Evolutionary conservation across 2,888 invertebrate species (phyloP), one percentile per base, ranked within the genome.

Genomic region (Oxytorus armatus): DNA sequence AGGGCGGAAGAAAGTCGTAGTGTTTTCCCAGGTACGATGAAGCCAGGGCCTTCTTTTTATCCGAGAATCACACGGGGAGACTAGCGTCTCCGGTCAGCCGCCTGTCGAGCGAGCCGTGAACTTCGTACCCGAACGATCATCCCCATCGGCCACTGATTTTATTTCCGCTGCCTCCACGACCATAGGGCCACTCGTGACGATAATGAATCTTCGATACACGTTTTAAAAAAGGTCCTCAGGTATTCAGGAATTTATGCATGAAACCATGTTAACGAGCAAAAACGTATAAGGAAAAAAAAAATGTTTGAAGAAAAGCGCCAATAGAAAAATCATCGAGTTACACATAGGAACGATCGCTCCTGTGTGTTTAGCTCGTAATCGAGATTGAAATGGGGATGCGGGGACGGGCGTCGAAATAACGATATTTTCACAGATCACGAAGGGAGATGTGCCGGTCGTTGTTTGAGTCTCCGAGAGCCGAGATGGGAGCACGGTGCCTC

Each of bases 351-450:
- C 29, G 44, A 55, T n/a, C n/a, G n/a, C n/a, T n/a, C n/a, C n/a
- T 18, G 42, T 14, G 44, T 47, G 57, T 2, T 21, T 33, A n/a
- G 3, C 11, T 21, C n/a, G 29, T 8, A 63, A 55, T 65, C 55
- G 53, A 57, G 23, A 66, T 53, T n/a, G n/a, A n/a, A n/a, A n/a
- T n/a, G n/a, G n/a, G 29, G 29, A 2, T 3, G 29, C 3, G 29
- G 5, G 29, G 29, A n/a, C 11, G 72, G 82, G 79, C 68, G 51
- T 14, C 23, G 69, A 55, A 85, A 84, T 85, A 86, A 86, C 83
- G 59, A 72, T 86, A 82, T 86, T 86, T 86, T 86, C 86, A 82
- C 86, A 86, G 86, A 86, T 86, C 23, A 73, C 77, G 77, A 81
- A 81, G 57, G 74, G 21, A 57, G 69, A 49, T 21, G 39, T 21